Evolutionary conservation across 1,140 invertebrate genomes (phyloP).

Genomic region (Daktulosphaira vitifoliae): DNA sequence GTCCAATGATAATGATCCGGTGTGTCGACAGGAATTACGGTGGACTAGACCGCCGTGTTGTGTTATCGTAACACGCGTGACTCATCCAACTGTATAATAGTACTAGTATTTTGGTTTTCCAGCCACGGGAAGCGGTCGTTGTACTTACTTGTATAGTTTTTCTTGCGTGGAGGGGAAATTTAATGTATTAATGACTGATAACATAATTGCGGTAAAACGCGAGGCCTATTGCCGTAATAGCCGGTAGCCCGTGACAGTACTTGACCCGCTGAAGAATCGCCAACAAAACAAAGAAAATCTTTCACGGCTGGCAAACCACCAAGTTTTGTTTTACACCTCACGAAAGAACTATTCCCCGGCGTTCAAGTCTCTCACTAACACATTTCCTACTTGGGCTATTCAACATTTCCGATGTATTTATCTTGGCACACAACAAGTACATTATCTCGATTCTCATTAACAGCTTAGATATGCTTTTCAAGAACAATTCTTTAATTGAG

Average conservation of each 20-base stretch:
- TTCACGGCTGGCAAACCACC: neutral
- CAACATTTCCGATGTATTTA: neutral
- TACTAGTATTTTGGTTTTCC: too few species aligned
- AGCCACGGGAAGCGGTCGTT: neutral
- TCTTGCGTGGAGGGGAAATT: neutral
- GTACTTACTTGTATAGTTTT: neutral
- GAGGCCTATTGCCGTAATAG: neutral
- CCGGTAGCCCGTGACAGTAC: neutral
- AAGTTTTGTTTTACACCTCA: neutral
- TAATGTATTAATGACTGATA: neutral
- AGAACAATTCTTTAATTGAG: too few species aligned
- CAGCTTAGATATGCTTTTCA: too few species aligned
- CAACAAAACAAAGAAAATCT: constrained; percentile 5
- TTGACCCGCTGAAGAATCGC: too few species aligned
- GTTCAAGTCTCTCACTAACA: too few species aligned
- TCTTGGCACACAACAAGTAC: neutral
- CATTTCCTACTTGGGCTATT: neutral
- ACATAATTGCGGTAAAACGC: neutral
- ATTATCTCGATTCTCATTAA: too few species aligned
- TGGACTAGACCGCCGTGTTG: neutral
- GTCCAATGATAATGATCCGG: too few species aligned
- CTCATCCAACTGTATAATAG: neutral
- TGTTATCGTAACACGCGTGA: neutral
- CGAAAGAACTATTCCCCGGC: neutral
- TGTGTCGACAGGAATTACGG: constrained; percentile 16